These are phyloP conservation scores for Phocides pigmalion DNA, from an alignment of 1,140 invertebrate genomes.

Conservation along the genomic window DNA sequence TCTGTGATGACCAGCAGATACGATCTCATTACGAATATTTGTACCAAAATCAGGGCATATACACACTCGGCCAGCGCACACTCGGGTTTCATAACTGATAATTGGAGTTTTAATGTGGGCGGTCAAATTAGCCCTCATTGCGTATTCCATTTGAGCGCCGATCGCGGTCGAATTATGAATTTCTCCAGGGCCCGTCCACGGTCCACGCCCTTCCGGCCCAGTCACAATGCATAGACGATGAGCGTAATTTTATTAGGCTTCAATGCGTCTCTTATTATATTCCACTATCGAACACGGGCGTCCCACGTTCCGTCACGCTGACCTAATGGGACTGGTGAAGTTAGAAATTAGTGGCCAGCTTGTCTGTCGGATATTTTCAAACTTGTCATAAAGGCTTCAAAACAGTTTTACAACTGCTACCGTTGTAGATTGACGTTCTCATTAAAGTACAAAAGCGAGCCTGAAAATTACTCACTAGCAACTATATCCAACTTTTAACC, in stretches of 20 bases:
- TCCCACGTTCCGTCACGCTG: too few relatives aligned
- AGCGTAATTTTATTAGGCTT: neutral
- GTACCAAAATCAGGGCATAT: neutral
- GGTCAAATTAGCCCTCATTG: conserved; percentile 17
- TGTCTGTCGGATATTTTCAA: too few relatives aligned
- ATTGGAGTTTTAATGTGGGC: conserved; percentile 13
- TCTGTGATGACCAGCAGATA: neutral
- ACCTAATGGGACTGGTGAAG: too few relatives aligned
- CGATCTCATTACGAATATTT: neutral
- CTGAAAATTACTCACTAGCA: too few relatives aligned
- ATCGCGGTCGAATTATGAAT: conserved; percentile 18
- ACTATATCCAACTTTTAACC: too few relatives aligned
- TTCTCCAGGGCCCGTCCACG: neutral
- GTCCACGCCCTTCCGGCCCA: neutral
- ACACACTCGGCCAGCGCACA: neutral
- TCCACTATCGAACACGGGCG: too few relatives aligned
- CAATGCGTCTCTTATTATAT: too few relatives aligned
- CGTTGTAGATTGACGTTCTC: too few relatives aligned
- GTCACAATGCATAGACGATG: neutral
- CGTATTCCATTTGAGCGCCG: conserved; percentile 14
- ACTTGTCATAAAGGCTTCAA: too few relatives aligned
- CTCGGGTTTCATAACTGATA: conserved; percentile 9
- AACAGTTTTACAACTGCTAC: too few relatives aligned
- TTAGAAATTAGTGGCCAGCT: too few relatives aligned
- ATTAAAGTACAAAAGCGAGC: too few relatives aligned